Percentiles rank a stretch among this genome's conserved stretches.
Evolutionary conservation across 92 coral and sea anemone genomes (phyloP).

Genomic region (Epizoanthus illoricatus): DNA sequence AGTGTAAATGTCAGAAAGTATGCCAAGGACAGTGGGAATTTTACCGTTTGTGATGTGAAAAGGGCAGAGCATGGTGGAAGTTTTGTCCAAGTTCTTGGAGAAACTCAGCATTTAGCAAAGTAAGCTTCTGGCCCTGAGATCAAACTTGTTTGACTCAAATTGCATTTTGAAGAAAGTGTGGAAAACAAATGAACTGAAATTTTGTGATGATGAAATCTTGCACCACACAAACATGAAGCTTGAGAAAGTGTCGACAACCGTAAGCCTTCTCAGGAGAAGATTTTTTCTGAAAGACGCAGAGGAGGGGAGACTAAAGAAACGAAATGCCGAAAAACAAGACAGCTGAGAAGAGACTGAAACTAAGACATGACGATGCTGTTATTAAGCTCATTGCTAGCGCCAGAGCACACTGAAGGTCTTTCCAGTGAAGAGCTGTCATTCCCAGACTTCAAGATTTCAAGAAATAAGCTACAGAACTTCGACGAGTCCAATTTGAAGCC

Average conservation of each 20-base stretch:
- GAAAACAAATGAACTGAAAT: background rate
- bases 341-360: background rate
- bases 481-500: background rate
- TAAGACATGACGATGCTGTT: background rate
- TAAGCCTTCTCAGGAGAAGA: background rate
- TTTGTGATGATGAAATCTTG: background rate
- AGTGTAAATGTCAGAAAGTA: background rate
- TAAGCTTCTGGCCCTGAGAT: background rate
- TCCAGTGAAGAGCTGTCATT: background rate
- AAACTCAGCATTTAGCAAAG: background rate
- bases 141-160: background rate
- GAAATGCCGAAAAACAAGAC: background rate
- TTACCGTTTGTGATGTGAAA: background rate
- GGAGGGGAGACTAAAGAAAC: background rate
- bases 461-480: background rate
- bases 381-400: background rate
- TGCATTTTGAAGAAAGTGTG: background rate
- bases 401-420: slow-evolving; percentile 1
- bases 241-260: background rate
- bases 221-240: background rate
- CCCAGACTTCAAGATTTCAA: background rate
- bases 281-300: slow-evolving; percentile 8
- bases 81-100: background rate
- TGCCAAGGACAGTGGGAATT: background rate
- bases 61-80: background rate